Percentiles rank a stretch among this genome's conserved stretches.
These are phyloP conservation scores for Orchestes rusci DNA, from an alignment of 2,888 invertebrate genomes.

Conservation along the genomic window DNA sequence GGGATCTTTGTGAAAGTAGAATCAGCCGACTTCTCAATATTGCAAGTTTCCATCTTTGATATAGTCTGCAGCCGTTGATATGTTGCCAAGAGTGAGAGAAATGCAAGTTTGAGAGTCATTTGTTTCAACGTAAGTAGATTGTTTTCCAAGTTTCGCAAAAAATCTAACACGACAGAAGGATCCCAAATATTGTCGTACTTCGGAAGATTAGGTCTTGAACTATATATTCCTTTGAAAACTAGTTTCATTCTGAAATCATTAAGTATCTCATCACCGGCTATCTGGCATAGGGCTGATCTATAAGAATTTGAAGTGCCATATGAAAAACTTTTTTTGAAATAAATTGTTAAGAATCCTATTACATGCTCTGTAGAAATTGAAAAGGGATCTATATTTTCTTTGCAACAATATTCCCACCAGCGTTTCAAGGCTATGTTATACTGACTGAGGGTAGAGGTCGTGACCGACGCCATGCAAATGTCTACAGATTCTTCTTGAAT, in stretches of 20 bases:
- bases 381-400: constrained; percentile 1
- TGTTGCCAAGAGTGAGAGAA: constrained; percentile 7
- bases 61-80: constrained; percentile 16
- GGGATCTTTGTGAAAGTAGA: constrained; percentile 5
- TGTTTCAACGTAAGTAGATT: constrained; percentile 1
- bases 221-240: constrained; percentile 16
- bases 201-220: constrained; percentile 7
- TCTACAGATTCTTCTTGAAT: constrained; percentile 7
- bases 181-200: constrained; percentile 12
- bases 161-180: constrained; percentile 7
- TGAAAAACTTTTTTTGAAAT: constrained; percentile 10
- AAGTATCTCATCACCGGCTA: constrained; percentile 7
- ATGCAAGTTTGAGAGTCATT: constrained; percentile 9
- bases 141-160: neutral
- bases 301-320: constrained; percentile 13
- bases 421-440: constrained; percentile 7
- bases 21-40: neutral
- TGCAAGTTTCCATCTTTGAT: constrained; percentile 8
- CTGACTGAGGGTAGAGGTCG: constrained; percentile 1
- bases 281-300: constrained; percentile 16
- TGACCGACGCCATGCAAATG: constrained; percentile 6
- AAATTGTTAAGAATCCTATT: constrained; percentile 1
- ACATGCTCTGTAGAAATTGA: neutral
- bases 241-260: constrained; percentile 15
- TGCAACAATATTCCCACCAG: constrained; percentile 7